phyloP scores from a whole-genome alignment of 2,797 vertebrate species.

The Sarcophilus harrisii region DNA sequence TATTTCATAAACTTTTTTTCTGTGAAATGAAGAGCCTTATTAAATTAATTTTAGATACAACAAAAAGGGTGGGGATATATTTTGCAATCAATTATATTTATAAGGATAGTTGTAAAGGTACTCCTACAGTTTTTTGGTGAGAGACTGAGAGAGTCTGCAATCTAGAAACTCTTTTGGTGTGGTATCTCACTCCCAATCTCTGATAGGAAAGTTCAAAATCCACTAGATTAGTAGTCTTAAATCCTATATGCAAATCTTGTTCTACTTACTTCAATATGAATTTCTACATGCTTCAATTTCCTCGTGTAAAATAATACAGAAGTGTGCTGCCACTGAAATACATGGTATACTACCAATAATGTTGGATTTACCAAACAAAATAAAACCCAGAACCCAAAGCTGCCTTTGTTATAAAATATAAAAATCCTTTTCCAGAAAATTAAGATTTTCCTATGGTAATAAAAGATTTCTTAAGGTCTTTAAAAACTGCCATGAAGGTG shows the following conservation, averaged over 20 bases:
- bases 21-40: not conserved
- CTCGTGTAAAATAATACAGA: not conserved
- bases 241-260: not conserved
- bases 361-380: not conserved
- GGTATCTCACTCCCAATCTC: not conserved
- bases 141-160: not conserved
- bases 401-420: not conserved
- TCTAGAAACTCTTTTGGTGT: not conserved
- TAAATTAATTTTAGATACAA: constrained; percentile 21
- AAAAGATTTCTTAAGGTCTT: not conserved
- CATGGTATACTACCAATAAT: not conserved
- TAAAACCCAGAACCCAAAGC: not conserved
- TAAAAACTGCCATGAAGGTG: not conserved
- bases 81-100: not conserved
- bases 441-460: not conserved
- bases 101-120: not conserved
- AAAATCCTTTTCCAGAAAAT: not conserved
- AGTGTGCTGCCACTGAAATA: not conserved
- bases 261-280: not conserved
- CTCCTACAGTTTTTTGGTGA: not conserved
- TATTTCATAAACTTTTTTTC: not conserved
- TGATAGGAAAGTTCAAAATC: not conserved
- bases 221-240: not conserved
- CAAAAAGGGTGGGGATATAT: not conserved
- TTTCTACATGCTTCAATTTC: not conserved